These are phyloP conservation scores for Drosophila rufa DNA, from an alignment of 1,140 invertebrate genomes.

Conservation along the genomic window DNA sequence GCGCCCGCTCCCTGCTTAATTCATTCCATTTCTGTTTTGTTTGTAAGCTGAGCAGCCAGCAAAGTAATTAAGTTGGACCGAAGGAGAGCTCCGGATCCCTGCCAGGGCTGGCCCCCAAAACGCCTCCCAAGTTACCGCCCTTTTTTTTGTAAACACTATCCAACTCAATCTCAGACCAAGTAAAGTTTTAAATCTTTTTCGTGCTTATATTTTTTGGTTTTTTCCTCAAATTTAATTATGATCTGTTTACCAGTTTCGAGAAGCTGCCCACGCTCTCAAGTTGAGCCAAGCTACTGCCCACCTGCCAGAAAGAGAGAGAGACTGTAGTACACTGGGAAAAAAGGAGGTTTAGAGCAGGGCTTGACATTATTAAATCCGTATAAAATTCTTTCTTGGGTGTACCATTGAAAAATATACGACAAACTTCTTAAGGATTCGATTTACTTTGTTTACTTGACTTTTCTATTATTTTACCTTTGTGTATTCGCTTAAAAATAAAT, in stretches of 20 bases:
- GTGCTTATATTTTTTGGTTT: conserved; percentile 7
- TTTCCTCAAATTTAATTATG: conserved; percentile 36
- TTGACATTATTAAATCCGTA: background rate
- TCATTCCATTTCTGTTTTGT: conserved; percentile 58
- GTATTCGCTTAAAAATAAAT: background rate
- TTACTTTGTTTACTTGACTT: background rate
- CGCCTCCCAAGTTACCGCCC: background rate
- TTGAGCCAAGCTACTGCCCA: conserved; percentile 8
- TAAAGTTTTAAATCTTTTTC: conserved; percentile 8
- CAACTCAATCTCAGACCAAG: background rate
- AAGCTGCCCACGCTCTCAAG: conserved; percentile 19
- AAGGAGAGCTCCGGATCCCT: conserved; percentile 7
- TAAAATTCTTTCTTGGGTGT: background rate
- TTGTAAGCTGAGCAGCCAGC: conserved; percentile 42
- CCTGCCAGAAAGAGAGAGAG: background rate
- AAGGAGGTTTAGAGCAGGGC: background rate
- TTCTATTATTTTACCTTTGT: background rate
- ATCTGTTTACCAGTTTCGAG: conserved; percentile 31
- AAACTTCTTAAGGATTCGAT: too few species aligned
- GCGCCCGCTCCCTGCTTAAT: conserved; percentile 22
- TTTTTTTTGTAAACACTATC: conserved; percentile 9
- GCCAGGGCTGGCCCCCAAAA: conserved; percentile 5
- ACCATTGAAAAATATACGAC: too few species aligned
- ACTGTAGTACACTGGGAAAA: background rate
- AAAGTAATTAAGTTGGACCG: conserved; percentile 50